These are phyloP conservation scores for Rhabdomys dilectus DNA, from an alignment of 2,113 vertebrate genomes.

Conservation along the genomic window DNA sequence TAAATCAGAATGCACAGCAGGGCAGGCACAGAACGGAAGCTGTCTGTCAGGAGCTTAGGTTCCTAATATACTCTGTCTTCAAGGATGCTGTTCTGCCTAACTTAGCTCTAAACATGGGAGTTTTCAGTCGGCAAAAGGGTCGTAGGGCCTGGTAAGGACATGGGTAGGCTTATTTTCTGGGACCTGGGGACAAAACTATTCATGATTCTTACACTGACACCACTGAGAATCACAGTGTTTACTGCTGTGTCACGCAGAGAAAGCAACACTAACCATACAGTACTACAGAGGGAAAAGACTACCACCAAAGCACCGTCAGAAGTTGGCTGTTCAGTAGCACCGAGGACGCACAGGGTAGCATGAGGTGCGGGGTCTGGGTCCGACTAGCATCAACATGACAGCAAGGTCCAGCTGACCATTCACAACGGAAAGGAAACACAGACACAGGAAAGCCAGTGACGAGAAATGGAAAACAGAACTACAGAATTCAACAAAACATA, in stretches of 20 bases:
- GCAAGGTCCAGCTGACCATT: neutral
- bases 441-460: neutral
- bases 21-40: neutral
- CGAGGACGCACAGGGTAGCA: neutral
- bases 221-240: neutral
- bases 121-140: neutral
- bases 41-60: neutral
- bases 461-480: neutral
- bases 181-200: neutral
- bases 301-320: neutral
- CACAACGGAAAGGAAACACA: neutral
- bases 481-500: neutral
- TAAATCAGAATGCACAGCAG: accelerated
- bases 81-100: neutral
- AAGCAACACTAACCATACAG: neutral
- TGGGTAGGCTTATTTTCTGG: neutral
- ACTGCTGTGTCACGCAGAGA: neutral
- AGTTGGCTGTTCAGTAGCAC: accelerated
- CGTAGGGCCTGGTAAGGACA: neutral
- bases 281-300: neutral
- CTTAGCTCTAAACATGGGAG: neutral
- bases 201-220: neutral
- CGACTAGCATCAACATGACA: neutral
- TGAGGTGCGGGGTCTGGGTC: accelerated
- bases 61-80: neutral